A percentile compares a stretch with the other conserved stretches of the same genome.
phyloP scores from a whole-genome alignment of 2,888 invertebrate genomes.

The Ectemnius lituratus region DNA sequence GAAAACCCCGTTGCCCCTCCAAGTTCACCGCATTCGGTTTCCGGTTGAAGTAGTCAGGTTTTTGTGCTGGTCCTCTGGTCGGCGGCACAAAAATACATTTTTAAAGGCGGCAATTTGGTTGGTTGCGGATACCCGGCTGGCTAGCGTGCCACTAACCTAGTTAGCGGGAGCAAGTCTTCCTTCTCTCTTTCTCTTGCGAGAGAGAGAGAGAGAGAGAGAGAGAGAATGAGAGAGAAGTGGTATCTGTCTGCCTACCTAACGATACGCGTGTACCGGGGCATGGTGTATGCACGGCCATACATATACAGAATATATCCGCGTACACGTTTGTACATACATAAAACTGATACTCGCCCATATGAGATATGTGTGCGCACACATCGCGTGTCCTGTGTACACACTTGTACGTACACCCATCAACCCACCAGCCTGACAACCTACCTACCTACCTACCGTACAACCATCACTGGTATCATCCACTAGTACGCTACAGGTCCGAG shows the following conservation, averaged over 20 bases:
- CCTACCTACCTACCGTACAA: slow-evolving; percentile 60
- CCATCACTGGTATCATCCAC: slow-evolving; percentile 27
- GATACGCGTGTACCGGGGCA: slow-evolving; percentile 30
- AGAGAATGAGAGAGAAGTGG: slow-evolving; percentile 51
- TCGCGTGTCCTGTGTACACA: background rate
- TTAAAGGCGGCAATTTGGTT: slow-evolving; percentile 71
- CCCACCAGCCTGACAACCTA: slow-evolving; percentile 42
- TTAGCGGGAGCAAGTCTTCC: slow-evolving; percentile 75
- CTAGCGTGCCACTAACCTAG: slow-evolving; percentile 77
- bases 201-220: slow-evolving; percentile 11
- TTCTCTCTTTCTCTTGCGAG: slow-evolving; percentile 51
- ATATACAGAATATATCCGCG: slow-evolving; percentile 4
- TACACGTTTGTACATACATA: slow-evolving; percentile 11
- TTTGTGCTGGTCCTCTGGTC: slow-evolving; percentile 16
- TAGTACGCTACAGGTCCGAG: slow-evolving; percentile 46
- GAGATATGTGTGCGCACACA: slow-evolving; percentile 6
- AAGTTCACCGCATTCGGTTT: slow-evolving; percentile 7
- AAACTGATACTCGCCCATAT: slow-evolving; percentile 23
- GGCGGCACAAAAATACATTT: slow-evolving; percentile 66
- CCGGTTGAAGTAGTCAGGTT: background rate
- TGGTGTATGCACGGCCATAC: background rate
- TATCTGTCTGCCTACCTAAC: slow-evolving; percentile 60
- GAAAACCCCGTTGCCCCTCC: background rate
- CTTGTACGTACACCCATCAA: slow-evolving; percentile 11
- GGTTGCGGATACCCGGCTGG: slow-evolving; percentile 70